Evolutionary conservation across 2,113 vertebrate genomes (phyloP).

Genomic region (Jacana jacana): DNA sequence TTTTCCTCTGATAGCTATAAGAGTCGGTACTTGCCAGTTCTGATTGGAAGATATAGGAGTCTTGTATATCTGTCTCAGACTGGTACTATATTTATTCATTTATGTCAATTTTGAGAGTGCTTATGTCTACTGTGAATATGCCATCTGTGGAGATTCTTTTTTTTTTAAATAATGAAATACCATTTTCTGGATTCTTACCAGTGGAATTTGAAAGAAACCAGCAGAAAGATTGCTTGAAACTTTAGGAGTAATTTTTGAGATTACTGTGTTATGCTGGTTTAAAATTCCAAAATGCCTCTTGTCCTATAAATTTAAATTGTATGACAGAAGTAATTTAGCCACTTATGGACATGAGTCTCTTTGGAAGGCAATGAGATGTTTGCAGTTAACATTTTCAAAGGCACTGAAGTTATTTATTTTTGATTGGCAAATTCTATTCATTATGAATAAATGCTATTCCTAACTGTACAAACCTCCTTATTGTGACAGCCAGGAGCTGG

Average conservation of each 20-base stretch:
- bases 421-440: neutral
- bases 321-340: neutral
- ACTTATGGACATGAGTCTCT: neutral
- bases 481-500: neutral
- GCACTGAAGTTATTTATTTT: neutral
- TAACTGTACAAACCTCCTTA: neutral
- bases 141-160: neutral
- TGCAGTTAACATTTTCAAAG: conserved; percentile 6
- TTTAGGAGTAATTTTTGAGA: neutral
- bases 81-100: conserved; percentile 26
- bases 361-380: neutral
- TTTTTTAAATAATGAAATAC: neutral
- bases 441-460: neutral
- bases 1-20: neutral
- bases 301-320: neutral
- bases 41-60: neutral
- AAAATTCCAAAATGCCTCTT: neutral
- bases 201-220: neutral
- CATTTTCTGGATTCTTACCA: neutral
- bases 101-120: neutral
- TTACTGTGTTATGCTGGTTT: neutral
- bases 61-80: neutral
- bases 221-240: neutral
- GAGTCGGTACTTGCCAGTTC: neutral
- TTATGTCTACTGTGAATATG: neutral